phyloP scores from a whole-genome alignment of 2,888 invertebrate species.

The Pyralis farinalis region DNA sequence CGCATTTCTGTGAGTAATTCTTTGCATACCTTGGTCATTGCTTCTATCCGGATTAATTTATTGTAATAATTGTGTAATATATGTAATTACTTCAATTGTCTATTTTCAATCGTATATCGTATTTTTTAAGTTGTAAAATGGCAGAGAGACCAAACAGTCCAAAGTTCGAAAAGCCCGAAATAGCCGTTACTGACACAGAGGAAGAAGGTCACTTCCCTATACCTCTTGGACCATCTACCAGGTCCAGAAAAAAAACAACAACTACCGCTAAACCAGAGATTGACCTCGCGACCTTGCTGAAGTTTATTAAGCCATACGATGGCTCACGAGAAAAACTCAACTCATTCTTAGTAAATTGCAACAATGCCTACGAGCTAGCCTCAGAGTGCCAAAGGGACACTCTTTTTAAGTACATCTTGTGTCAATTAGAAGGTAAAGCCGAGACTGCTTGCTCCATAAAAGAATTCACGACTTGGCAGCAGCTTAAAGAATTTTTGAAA shows the following conservation, averaged over 20 bases:
- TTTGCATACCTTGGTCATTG: too few species aligned
- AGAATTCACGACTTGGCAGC: constrained; percentile 23
- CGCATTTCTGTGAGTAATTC: too few species aligned
- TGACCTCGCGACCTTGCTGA: constrained; percentile 6
- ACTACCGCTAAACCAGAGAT: neutral
- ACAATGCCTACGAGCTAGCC: constrained; percentile 22
- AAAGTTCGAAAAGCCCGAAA: neutral
- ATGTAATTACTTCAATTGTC: neutral
- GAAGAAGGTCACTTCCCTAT: neutral
- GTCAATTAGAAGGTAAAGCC: constrained; percentile 24
- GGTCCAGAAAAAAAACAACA: neutral
- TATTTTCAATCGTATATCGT: too few species aligned
- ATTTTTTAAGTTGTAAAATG: neutral
- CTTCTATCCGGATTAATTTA: too few species aligned
- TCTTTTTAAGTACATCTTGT: constrained; percentile 25
- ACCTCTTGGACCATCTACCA: too few species aligned
- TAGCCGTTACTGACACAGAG: neutral
- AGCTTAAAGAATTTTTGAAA: constrained; percentile 26
- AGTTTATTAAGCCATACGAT: constrained; percentile 21
- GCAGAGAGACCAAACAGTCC: neutral
- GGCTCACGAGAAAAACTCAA: constrained; percentile 20
- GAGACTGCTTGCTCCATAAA: constrained; percentile 27
- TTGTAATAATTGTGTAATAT: too few species aligned
- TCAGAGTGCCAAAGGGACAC: constrained; percentile 13
- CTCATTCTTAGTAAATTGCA: constrained; percentile 24